Conservation (phyloP, 2,797 vertebrate species). For the Falco concolor region DNA sequence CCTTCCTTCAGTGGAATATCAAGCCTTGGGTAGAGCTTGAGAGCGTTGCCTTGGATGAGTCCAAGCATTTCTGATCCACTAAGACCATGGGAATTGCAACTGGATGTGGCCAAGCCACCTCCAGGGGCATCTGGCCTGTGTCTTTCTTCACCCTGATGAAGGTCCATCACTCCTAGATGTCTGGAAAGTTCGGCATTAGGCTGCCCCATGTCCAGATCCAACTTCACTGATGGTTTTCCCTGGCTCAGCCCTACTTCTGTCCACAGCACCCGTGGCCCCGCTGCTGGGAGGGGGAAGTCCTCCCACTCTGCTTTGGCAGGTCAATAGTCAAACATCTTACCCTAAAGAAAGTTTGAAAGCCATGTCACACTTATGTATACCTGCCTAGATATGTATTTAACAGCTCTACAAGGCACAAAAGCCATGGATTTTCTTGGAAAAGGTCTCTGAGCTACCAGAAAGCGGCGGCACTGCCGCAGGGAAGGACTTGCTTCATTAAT, state of each 20-base stretch:
- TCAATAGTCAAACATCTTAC: not conserved
- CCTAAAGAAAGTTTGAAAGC: not conserved
- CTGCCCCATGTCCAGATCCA: not conserved
- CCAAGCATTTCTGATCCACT: not conserved
- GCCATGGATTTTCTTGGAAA: not conserved
- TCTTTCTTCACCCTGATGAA: not conserved
- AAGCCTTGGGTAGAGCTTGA: not conserved
- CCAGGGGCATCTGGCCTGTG: not conserved
- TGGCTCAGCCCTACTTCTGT: not conserved
- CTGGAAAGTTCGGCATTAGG: not conserved
- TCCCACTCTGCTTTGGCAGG: not conserved
- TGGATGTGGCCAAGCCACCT: not conserved
- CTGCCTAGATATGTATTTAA: not conserved
- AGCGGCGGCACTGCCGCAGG: not conserved
- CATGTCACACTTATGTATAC: fast-evolving
- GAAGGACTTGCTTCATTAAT: not conserved
- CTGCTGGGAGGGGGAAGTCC: not conserved
- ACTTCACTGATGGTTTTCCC: not conserved
- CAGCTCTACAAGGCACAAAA: not conserved
- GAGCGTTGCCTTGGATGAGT: not conserved
- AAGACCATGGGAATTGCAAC: not conserved
- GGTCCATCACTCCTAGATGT: not conserved
- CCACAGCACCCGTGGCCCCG: not conserved
- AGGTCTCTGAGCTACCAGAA: not conserved
- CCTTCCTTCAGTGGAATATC: not conserved